Evolutionary conservation across 2,888 invertebrate genomes (phyloP), one percentile per base, ranked within the genome.

Genomic region (Chloroclystis v-ata): DNA sequence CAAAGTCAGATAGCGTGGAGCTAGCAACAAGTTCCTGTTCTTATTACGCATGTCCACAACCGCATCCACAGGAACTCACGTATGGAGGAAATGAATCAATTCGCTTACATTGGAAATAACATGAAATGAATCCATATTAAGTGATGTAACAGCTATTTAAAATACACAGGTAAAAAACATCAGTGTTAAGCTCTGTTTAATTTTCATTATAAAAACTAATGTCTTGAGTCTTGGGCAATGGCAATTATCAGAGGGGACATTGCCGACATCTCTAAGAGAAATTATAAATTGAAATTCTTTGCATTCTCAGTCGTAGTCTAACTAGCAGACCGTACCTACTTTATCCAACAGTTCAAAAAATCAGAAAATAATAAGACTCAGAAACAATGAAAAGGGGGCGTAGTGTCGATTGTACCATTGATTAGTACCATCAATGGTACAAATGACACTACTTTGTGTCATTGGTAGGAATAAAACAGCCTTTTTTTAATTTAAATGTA

Each of bases 1-100:
- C 56, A 59, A 65, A 78, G 56, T 65, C 76, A 75, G 68, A 55
- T 59, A 79, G 75, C 75, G 82, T 75, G 61, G 63, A 69, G 56
- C 57, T 53, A 58, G 54, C 65, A 76, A 79, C 77, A 78, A 78
- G 67, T 59, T 56, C 49, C 51, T 56, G 67, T 49, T 65, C 56
- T 56, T 55, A 75, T 77, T 76, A 67, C 62, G 59, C 60, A 69
- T 66, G 68, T 50, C 48, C 43, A 44, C 38, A 54, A 59, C 49
- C 56, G 60, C 56, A 62, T 57, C 52, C 42, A 45, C 51, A 60
- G 47, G 59, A 54, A 47, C 35, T 56, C 43, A 47, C 52, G 50
- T 51, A 59, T 38, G 46, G 26, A 47, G 52, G 57, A 50, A 50
- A 50, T 39, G 40, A 55, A 54, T 45, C 37, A 44, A 33, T 40